Conservation (phyloP, 1,140 invertebrate species). For the Formica exsecta region DNA sequence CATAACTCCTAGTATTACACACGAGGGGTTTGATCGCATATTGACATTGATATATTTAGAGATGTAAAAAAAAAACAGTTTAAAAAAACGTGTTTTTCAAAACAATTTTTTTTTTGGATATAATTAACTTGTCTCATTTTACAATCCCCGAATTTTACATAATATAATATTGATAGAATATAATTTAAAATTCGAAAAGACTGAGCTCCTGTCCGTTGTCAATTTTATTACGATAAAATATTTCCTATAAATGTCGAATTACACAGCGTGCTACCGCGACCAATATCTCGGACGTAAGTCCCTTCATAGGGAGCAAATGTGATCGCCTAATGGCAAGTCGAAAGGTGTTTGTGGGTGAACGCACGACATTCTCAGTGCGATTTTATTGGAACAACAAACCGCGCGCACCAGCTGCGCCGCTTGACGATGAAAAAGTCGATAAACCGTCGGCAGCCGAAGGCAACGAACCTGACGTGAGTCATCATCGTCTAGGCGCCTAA, state of each 20-base stretch:
- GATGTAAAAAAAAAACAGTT: no score
- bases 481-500: conserved; percentile 71
- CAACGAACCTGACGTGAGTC: conserved; percentile 76
- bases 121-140: not conserved
- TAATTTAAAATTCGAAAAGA: not conserved
- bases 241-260: not conserved
- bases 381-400: conserved; percentile 61
- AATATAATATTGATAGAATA: not conserved
- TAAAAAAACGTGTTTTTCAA: no score
- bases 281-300: conserved; percentile 6
- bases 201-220: not conserved
- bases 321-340: not conserved
- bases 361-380: not conserved
- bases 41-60: no score
- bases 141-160: not conserved
- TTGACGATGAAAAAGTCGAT: conserved; percentile 77
- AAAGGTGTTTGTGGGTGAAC: not conserved
- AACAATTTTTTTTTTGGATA: no score
- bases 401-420: conserved; percentile 20
- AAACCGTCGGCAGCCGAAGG: conserved; percentile 68
- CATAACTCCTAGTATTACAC: not conserved
- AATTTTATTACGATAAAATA: conserved; percentile 1
- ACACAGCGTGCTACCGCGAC: not conserved
- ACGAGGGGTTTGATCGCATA: not conserved
- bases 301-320: not conserved